phyloP scores from a whole-genome alignment of 2,797 vertebrate genomes.

The Cygnus olor region DNA sequence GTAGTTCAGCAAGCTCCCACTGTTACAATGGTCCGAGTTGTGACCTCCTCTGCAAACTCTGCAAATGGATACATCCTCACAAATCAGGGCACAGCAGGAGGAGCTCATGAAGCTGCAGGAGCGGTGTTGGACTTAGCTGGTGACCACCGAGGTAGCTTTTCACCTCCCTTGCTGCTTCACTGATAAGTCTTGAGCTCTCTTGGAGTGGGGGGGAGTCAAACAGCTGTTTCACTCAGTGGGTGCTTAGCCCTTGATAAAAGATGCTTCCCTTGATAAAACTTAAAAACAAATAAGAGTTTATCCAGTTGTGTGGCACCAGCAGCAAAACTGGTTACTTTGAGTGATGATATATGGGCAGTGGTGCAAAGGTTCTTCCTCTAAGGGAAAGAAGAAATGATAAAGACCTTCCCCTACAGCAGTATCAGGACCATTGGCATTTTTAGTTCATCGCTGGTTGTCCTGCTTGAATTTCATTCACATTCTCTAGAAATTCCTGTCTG shows the following conservation, averaged over 20 bases:
- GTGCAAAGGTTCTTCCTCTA: background rate
- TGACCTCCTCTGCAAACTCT: constrained; percentile 86
- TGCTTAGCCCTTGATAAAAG: background rate
- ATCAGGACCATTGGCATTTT: constrained; percentile 5
- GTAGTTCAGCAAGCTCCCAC: constrained; percentile 90
- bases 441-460: background rate
- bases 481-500: constrained; percentile 45
- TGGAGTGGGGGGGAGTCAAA: background rate
- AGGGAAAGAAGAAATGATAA: background rate
- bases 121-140: constrained; percentile 80
- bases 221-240: background rate
- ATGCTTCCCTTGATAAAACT: background rate
- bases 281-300: background rate
- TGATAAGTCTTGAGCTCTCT: background rate
- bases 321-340: background rate
- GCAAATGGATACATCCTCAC: constrained; percentile 91
- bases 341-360: background rate
- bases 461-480: constrained; percentile 39
- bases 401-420: background rate
- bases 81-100: constrained; percentile 75
- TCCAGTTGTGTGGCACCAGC: background rate
- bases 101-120: constrained; percentile 78
- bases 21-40: constrained; percentile 94
- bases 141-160: constrained; percentile 76
- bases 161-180: background rate